These are phyloP conservation scores for Spondyliosoma cantharus DNA, from an alignment of 2,797 vertebrate species.

Conservation along the genomic window DNA sequence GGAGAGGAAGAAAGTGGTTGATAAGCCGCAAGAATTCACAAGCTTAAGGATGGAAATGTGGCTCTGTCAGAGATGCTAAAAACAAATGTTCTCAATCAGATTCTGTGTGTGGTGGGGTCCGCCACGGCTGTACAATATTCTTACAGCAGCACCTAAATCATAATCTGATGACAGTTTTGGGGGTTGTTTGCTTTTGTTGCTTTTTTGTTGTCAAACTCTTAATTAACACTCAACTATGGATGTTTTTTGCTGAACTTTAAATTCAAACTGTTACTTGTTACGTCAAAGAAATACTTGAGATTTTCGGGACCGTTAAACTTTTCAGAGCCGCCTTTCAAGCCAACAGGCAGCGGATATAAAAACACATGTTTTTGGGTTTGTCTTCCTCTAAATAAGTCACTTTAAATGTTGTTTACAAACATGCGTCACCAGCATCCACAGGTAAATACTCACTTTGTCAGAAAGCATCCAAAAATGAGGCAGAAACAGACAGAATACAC, in stretches of 20 bases:
- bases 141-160: neutral
- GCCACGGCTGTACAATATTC: too few species aligned
- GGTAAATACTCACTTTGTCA: slow-evolving; percentile 88
- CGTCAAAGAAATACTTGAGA: too few species aligned
- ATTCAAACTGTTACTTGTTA: neutral
- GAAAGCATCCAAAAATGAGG: slow-evolving; percentile 83
- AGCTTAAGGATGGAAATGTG: too few species aligned
- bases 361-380: neutral
- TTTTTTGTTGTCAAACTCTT: neutral
- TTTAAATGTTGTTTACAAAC: neutral
- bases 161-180: neutral
- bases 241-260: neutral
- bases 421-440: neutral
- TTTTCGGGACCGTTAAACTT: neutral
- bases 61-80: too few species aligned
- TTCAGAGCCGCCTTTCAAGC: neutral
- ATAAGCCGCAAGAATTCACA: too few species aligned
- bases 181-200: too few species aligned
- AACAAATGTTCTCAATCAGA: too few species aligned
- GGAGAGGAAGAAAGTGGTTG: too few species aligned
- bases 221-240: neutral
- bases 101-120: too few species aligned
- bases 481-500: slow-evolving; percentile 86
- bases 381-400: neutral
- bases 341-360: neutral